phyloP scores from a whole-genome alignment of 2,797 vertebrate species.

The Channa striata region DNA sequence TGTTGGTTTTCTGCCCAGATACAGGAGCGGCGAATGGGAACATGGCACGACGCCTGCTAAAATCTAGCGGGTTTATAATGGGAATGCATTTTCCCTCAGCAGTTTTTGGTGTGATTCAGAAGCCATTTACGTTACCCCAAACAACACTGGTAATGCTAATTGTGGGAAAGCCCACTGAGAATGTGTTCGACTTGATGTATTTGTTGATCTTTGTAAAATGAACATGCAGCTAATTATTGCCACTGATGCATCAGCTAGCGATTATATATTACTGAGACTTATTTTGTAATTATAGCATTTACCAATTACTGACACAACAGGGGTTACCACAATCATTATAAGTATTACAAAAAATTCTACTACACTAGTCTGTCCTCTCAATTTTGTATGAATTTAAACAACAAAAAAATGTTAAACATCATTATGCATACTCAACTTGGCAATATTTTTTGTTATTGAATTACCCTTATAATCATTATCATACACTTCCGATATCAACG shows the following conservation, averaged over 20 bases:
- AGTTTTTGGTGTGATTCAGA: constrained; percentile 44
- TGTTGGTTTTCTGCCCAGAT: constrained; percentile 68
- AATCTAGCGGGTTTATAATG: constrained; percentile 30
- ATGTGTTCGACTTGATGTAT: neutral
- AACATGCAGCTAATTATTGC: constrained; percentile 16
- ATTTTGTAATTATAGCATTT: too few relatives aligned
- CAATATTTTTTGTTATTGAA: too few relatives aligned
- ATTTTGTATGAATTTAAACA: neutral
- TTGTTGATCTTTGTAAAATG: neutral
- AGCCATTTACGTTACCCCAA: constrained; percentile 15
- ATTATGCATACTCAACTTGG: too few relatives aligned
- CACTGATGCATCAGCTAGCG: neutral
- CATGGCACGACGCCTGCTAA: constrained; percentile 38
- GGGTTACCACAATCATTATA: neutral
- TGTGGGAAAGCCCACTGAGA: constrained; percentile 11
- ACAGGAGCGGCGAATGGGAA: constrained; percentile 53
- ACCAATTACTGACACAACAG: neutral
- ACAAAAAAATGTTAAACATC: too few relatives aligned
- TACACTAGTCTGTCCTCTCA: neutral
- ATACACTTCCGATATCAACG: too few relatives aligned
- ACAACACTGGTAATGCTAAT: constrained; percentile 27
- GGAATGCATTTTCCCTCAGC: constrained; percentile 23
- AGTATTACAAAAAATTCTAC: neutral
- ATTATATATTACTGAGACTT: neutral
- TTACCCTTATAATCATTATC: too few relatives aligned